Evolutionary conservation across 2,888 invertebrate genomes (phyloP).

Genomic region (Lysandra coridon): DNA sequence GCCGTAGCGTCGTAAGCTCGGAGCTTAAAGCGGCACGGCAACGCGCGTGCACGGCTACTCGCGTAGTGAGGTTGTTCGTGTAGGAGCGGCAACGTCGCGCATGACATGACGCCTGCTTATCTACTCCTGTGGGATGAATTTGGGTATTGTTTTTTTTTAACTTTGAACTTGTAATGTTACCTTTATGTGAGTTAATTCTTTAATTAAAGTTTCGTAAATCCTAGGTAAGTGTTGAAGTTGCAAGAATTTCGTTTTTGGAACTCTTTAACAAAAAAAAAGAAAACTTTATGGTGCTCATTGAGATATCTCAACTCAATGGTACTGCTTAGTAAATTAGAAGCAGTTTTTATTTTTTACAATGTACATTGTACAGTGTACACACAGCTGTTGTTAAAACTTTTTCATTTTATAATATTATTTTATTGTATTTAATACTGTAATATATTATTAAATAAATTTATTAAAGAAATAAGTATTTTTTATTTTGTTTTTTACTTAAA

Average conservation of each 20-base stretch:
- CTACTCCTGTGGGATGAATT: slow-evolving; percentile 29
- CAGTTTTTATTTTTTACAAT: too few relatives aligned
- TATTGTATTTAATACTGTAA: too few relatives aligned
- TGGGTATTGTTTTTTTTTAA: slow-evolving; percentile 2
- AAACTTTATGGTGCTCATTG: too few relatives aligned
- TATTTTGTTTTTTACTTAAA: too few relatives aligned
- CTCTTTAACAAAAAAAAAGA: neutral
- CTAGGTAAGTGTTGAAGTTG: neutral
- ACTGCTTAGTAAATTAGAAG: too few relatives aligned
- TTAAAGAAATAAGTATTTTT: too few relatives aligned
- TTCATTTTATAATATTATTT: too few relatives aligned
- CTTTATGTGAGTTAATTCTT: neutral
- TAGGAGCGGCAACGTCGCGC: slow-evolving; percentile 30
- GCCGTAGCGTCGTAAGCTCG: slow-evolving; percentile 27
- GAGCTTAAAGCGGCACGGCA: slow-evolving; percentile 19
- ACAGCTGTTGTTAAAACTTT: too few relatives aligned
- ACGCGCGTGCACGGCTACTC: slow-evolving; percentile 1
- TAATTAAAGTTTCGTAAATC: neutral
- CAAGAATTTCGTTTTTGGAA: neutral
- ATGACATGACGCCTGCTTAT: slow-evolving; percentile 14
- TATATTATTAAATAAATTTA: too few relatives aligned
- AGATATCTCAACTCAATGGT: too few relatives aligned
- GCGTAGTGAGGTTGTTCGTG: slow-evolving; percentile 16
- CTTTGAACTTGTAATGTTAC: neutral
- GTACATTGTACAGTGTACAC: too few relatives aligned